Conservation (phyloP, 2,113 vertebrate species). For the Xiphophorus maculatus region DNA sequence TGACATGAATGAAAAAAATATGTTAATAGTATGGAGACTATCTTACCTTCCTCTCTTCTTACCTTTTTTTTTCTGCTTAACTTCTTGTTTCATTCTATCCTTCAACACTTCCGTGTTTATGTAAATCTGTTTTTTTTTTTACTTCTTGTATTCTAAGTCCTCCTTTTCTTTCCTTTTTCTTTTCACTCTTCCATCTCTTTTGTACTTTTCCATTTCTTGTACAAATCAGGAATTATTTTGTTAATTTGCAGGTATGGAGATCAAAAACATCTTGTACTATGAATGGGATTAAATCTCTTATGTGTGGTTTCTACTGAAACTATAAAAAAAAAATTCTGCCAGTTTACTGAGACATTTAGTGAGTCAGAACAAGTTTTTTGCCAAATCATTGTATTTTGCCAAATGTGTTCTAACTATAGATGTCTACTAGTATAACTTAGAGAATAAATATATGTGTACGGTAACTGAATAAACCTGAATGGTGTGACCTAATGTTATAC, state of each 20-base stretch:
- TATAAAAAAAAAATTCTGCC: constrained; percentile 45
- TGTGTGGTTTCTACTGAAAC: constrained; percentile 50
- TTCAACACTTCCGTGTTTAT: no score
- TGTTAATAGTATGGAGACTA: neutral
- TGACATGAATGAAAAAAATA: neutral
- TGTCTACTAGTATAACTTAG: constrained; percentile 79
- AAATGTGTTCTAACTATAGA: constrained; percentile 79
- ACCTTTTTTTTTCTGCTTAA: neutral
- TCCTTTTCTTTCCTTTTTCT: no score
- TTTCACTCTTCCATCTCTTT: no score
- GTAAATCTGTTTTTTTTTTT: no score
- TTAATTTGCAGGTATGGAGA: constrained; percentile 7
- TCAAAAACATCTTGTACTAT: constrained; percentile 23
- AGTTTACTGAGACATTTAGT: constrained; percentile 58
- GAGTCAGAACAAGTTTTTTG: constrained; percentile 63
- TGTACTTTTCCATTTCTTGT: no score
- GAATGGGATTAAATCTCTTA: constrained; percentile 22
- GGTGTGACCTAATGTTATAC: neutral
- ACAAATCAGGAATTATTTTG: constrained; percentile 20
- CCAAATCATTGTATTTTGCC: constrained; percentile 83
- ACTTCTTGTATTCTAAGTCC: no score
- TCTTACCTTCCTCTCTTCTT: neutral
- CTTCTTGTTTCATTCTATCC: no score
- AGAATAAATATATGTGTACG: constrained; percentile 71
- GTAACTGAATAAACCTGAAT: constrained; percentile 53